phyloP scores from a whole-genome alignment of 2,113 vertebrate genomes.

The Phrynocephalus versicolor region DNA sequence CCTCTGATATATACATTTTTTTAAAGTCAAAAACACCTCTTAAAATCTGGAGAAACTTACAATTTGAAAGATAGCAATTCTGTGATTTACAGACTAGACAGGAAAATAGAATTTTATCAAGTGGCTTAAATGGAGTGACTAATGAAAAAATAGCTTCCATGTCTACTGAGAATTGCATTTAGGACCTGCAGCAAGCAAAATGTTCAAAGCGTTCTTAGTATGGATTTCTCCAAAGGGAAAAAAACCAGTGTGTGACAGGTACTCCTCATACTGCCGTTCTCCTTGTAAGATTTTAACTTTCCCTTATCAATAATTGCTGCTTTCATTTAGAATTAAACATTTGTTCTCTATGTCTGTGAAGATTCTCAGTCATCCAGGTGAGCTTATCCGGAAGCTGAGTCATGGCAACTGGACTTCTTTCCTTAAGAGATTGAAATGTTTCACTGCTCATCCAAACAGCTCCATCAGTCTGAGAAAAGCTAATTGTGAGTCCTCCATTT shows the following conservation, averaged over 20 bases:
- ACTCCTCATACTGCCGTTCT: background rate
- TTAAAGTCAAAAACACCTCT: background rate
- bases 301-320: conserved; percentile 23
- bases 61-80: background rate
- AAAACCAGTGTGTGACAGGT: background rate
- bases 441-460: no score
- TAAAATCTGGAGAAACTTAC: background rate
- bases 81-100: background rate
- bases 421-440: no score
- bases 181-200: no score
- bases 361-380: no score
- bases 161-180: background rate
- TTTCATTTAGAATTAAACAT: conserved; percentile 16
- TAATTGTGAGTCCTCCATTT: no score
- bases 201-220: conserved; percentile 4
- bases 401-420: no score
- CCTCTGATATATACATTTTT: background rate
- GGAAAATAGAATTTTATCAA: background rate
- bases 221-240: conserved; percentile 14
- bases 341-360: background rate
- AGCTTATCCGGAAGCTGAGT: no score
- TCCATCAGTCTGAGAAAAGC: no score
- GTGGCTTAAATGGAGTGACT: background rate
- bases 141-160: no score
- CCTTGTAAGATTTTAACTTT: conserved; percentile 8